phyloP scores from a whole-genome alignment of 2,797 vertebrate species.

The Jordanella pulchra region DNA sequence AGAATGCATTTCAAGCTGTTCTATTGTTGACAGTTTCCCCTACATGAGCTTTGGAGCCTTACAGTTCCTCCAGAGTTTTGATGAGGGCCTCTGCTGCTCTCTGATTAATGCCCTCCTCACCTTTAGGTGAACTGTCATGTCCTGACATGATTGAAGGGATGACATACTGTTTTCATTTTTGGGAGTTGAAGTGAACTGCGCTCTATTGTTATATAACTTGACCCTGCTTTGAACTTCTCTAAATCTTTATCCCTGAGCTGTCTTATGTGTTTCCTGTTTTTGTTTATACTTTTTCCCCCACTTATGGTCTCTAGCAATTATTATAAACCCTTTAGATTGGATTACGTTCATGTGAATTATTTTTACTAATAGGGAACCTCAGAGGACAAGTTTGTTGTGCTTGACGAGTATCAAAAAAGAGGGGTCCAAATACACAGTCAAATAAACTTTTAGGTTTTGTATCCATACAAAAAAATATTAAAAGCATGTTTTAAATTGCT shows the following conservation, averaged over 20 bases:
- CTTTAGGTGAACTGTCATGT: no score
- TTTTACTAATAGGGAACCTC: neutral
- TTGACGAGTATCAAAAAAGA: neutral
- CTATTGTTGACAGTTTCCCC: no score
- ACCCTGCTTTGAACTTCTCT: constrained; percentile 2
- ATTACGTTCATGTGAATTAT: neutral
- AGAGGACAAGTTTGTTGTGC: neutral
- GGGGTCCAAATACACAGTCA: no score
- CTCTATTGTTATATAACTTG: neutral
- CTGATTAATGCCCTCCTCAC: no score
- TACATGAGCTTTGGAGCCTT: no score
- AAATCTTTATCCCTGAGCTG: neutral
- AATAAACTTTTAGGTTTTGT: neutral
- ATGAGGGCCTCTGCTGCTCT: no score
- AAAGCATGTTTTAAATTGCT: neutral
- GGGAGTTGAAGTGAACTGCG: no score
- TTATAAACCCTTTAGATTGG: neutral
- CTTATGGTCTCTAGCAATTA: neutral
- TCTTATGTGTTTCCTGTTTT: neutral
- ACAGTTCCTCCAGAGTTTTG: no score
- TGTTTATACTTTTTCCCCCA: neutral
- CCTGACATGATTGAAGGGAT: no score
- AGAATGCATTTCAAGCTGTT: neutral
- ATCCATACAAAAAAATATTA: neutral
- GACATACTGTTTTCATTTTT: no score